These are phyloP conservation scores for Helicoverpa zea DNA, from an alignment of 1,140 invertebrate species.

Conservation along the genomic window DNA sequence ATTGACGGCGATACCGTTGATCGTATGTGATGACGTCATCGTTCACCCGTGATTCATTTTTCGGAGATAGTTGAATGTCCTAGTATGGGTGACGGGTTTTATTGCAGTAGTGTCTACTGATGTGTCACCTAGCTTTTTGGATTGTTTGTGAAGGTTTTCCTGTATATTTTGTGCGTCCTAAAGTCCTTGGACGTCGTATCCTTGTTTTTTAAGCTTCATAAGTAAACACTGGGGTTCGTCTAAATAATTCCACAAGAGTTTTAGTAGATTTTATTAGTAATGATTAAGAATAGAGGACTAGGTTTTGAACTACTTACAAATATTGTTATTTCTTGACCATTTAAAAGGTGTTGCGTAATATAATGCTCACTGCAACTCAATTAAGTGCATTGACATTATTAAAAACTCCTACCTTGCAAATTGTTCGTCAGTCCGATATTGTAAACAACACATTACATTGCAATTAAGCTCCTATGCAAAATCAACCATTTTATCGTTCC, in stretches of 20 bases:
- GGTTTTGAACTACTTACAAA: too few relatives aligned
- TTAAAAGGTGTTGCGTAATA: neutral
- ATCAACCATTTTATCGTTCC: neutral
- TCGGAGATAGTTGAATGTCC: conserved; percentile 30
- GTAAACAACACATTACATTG: neutral
- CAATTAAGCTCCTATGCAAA: neutral
- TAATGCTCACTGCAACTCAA: neutral
- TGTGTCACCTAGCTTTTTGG: conserved; percentile 1
- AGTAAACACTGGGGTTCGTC: too few relatives aligned
- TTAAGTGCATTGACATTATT: neutral
- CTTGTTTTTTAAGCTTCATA: too few relatives aligned
- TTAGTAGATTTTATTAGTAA: too few relatives aligned
- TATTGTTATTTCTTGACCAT: neutral
- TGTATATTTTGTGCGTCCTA: too few relatives aligned
- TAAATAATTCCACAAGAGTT: too few relatives aligned
- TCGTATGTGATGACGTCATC: conserved; percentile 27
- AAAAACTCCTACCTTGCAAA: conserved; percentile 11
- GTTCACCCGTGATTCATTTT: conserved; percentile 27
- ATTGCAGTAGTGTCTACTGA: neutral
- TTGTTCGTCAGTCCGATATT: too few relatives aligned
- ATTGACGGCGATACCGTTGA: conserved; percentile 43
- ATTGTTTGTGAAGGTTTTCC: neutral
- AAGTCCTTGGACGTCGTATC: too few relatives aligned
- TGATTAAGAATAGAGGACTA: too few relatives aligned
- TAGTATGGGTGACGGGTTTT: conserved; percentile 11